These are phyloP conservation scores for Anthonomus grandis DNA, from an alignment of 1,140 invertebrate species.

Conservation along the genomic window DNA sequence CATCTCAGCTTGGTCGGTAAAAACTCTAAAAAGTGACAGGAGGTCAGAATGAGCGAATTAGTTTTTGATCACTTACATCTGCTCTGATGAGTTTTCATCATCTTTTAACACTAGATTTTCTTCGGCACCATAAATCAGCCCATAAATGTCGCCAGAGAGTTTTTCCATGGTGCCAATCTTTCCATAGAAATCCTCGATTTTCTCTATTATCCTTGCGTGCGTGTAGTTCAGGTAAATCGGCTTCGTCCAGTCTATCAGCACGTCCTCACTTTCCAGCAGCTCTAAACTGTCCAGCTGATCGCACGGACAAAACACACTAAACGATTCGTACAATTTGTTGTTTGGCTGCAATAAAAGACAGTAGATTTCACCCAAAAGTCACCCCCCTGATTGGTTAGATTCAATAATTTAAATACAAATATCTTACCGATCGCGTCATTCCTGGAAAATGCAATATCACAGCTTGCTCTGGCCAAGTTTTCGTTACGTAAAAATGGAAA, in stretches of 20 bases:
- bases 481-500: conserved; percentile 83
- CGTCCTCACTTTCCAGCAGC: conserved; percentile 67
- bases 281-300: conserved; percentile 66
- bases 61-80: no score
- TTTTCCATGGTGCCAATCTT: conserved; percentile 65
- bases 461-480: conserved; percentile 77
- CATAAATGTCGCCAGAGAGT: conserved; percentile 73
- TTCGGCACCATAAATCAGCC: conserved; percentile 33
- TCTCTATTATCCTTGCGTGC: conserved; percentile 70
- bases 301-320: conserved; percentile 77
- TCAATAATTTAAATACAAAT: conserved; percentile 21
- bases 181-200: conserved; percentile 64
- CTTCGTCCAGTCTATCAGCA: conserved; percentile 71
- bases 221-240: conserved; percentile 81
- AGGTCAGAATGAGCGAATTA: not conserved
- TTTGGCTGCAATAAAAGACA: conserved; percentile 61
- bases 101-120: no score
- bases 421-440: conserved; percentile 73
- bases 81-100: no score
- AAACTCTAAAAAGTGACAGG: conserved; percentile 48
- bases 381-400: not conserved
- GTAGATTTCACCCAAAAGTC: not conserved
- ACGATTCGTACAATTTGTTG: conserved; percentile 72
- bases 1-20: conserved; percentile 62
- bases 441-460: conserved; percentile 82